Conservation (phyloP, 2,113 vertebrate genomes). For the Labeo rohita region DNA sequence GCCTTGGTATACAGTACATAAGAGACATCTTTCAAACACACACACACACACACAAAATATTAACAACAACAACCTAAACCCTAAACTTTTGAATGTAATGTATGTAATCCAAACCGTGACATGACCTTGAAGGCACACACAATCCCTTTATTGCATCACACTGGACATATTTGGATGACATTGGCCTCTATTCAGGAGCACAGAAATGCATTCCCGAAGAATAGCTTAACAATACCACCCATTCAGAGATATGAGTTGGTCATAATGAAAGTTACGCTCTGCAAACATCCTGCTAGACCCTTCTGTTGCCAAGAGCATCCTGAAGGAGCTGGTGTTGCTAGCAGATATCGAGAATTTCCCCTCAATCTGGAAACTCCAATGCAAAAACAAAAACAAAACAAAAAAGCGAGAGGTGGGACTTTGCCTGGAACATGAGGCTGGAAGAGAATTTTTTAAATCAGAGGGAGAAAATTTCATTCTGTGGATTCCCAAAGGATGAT, state of each 20-base stretch:
- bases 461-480: neutral
- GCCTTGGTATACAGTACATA: too few species aligned
- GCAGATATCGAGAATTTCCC: neutral
- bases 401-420: neutral
- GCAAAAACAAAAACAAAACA: neutral
- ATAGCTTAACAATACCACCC: slow-evolving; percentile 14
- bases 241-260: neutral
- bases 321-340: slow-evolving; percentile 11
- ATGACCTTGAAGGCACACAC: neutral
- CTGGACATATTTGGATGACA: slow-evolving; percentile 9
- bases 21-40: neutral
- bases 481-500: slow-evolving; percentile 59
- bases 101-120: neutral
- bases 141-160: neutral
- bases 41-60: neutral
- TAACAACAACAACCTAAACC: too few species aligned
- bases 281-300: slow-evolving; percentile 26
- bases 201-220: neutral
- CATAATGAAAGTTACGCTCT: neutral
- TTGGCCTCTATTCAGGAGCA: neutral
- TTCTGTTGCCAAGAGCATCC: neutral
- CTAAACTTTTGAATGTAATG: neutral
- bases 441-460: neutral
- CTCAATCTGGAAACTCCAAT: neutral
- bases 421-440: neutral